phyloP scores from a whole-genome alignment of 2,113 vertebrate species.

The Brachypodius melanocephalos region DNA sequence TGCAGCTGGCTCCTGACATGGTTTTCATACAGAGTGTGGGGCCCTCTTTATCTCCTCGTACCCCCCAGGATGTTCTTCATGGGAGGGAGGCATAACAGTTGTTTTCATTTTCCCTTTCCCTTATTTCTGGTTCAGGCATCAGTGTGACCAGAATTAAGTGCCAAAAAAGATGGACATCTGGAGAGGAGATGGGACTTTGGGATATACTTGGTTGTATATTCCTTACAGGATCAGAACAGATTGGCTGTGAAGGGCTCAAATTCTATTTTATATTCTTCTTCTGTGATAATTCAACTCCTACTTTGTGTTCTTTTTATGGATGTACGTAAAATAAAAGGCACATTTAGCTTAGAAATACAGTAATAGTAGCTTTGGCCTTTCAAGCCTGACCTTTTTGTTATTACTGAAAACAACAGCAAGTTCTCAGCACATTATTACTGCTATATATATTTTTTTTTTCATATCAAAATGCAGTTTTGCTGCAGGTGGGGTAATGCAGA shows the following conservation, averaged over 20 bases:
- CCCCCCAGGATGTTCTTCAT: conserved; percentile 44
- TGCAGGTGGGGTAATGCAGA: not conserved
- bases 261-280: not conserved
- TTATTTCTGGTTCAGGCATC: not conserved
- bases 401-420: conserved; percentile 18
- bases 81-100: conserved; percentile 44
- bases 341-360: not conserved
- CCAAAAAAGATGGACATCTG: conserved; percentile 53
- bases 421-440: not conserved
- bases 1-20: conserved; percentile 32
- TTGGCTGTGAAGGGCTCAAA: not conserved
- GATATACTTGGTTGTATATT: not conserved
- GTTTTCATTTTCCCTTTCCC: conserved; percentile 34
- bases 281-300: not conserved
- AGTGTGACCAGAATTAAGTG: conserved; percentile 46
- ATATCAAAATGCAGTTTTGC: not conserved
- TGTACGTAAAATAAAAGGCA: not conserved
- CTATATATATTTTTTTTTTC: not conserved
- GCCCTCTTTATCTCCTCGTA: not conserved
- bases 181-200: conserved; percentile 1
- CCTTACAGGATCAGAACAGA: not conserved
- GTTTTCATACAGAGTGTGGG: not conserved
- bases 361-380: not conserved
- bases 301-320: not conserved
- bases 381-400: not conserved